phyloP scores from a whole-genome alignment of 2,888 invertebrate genomes.

The Halocaridina rubra region DNA sequence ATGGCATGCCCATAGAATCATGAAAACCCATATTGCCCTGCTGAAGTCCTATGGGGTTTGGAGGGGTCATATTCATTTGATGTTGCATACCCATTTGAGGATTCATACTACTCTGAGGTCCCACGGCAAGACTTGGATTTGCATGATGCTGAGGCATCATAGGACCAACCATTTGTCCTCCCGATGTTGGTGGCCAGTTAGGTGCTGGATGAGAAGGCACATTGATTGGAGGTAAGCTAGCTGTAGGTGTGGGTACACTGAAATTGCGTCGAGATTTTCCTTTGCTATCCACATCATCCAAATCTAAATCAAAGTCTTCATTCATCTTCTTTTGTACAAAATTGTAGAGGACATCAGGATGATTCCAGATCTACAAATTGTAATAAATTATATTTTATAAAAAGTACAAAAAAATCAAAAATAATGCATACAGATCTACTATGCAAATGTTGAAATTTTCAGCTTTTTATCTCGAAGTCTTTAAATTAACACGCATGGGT shows the following conservation, averaged over 20 bases:
- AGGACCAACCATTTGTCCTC: constrained; percentile 9
- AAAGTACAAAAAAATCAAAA: too few species aligned
- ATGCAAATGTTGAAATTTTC: too few species aligned
- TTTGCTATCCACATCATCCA: constrained; percentile 79
- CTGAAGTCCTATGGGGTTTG: constrained; percentile 16
- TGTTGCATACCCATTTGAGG: not conserved
- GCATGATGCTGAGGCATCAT: not conserved
- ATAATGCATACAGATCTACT: too few species aligned
- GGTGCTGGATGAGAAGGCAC: constrained; percentile 17
- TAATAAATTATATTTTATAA: too few species aligned
- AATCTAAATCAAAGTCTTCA: constrained; percentile 81
- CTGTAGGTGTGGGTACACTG: not conserved
- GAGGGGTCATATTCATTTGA: constrained; percentile 12
- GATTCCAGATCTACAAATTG: constrained; percentile 90
- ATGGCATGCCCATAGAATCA: constrained; percentile 20
- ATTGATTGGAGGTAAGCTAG: constrained; percentile 18
- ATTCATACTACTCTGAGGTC: not conserved
- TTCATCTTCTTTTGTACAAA: constrained; percentile 83
- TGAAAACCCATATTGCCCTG: constrained; percentile 14
- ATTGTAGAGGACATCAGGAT: constrained; percentile 91
- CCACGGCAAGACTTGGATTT: not conserved
- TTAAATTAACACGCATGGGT: too few species aligned
- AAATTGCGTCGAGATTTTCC: constrained; percentile 9
- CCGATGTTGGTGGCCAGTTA: constrained; percentile 7
- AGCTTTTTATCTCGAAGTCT: too few species aligned